These are phyloP conservation scores for Phylloscopus trochilus DNA, from an alignment of 2,113 vertebrate species.

Conservation along the genomic window DNA sequence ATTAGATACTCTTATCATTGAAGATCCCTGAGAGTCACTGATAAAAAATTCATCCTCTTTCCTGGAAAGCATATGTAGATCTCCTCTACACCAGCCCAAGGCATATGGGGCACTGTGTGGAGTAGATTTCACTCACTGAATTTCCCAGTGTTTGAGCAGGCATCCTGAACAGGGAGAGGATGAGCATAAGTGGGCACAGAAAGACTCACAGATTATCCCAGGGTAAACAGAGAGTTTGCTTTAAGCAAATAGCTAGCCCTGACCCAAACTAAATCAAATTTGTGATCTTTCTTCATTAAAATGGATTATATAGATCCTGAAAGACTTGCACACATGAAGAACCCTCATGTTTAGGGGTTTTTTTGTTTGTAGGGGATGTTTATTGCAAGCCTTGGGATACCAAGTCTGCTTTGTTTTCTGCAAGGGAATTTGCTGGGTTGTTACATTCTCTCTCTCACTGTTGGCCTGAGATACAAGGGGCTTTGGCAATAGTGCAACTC, in stretches of 20 bases:
- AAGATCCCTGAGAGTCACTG: background rate
- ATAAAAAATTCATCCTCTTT: background rate
- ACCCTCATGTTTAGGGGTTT: accelerated
- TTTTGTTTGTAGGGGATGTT: background rate
- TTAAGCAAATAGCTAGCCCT: background rate
- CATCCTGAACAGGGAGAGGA: background rate
- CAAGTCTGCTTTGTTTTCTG: background rate
- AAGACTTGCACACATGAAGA: background rate
- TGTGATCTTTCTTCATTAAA: background rate
- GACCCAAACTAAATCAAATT: background rate
- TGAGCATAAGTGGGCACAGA: background rate
- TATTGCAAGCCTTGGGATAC: background rate
- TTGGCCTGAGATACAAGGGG: background rate
- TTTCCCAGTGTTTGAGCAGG: background rate
- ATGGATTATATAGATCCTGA: background rate
- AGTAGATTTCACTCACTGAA: background rate
- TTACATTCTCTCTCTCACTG: background rate
- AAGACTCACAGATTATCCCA: background rate
- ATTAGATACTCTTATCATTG: accelerated
- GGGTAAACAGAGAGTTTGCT: background rate
- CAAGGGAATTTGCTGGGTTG: background rate
- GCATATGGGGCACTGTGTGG: accelerated
- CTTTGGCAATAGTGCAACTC: background rate
- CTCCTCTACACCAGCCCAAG: background rate
- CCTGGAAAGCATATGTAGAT: accelerated